Conservation (phyloP, 2,888 invertebrate genomes). For the Heteropelma amictum region DNA sequence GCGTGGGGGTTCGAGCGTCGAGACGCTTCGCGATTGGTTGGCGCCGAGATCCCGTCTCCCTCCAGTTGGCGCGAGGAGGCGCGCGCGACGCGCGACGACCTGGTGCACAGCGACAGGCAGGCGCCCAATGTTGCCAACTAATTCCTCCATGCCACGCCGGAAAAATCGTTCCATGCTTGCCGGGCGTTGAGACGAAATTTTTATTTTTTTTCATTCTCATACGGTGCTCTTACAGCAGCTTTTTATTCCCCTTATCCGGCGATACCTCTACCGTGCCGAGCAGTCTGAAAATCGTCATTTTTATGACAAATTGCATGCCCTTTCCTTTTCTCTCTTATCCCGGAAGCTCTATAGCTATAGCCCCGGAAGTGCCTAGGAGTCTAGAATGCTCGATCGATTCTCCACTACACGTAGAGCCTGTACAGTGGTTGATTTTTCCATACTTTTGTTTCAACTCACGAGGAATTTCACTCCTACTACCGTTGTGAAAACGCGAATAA, state of each 20-base stretch:
- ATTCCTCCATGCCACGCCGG: conserved; percentile 27
- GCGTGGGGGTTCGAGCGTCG: conserved; percentile 58
- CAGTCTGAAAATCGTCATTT: not conserved
- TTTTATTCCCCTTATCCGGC: not conserved
- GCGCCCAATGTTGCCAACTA: conserved; percentile 58
- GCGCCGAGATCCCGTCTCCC: not conserved
- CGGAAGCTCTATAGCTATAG: not conserved
- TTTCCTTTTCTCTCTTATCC: not conserved
- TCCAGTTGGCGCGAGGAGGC: not conserved
- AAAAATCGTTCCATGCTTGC: conserved; percentile 39
- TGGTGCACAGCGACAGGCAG: conserved; percentile 37
- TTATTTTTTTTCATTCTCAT: not conserved
- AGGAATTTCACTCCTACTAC: not conserved
- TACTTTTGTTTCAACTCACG: not conserved
- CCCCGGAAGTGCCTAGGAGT: conserved; percentile 23
- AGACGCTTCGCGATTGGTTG: conserved; percentile 62
- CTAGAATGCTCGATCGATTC: conserved; percentile 49
- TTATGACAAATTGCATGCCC: not conserved
- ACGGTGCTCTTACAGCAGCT: not conserved
- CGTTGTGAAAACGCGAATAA: too few relatives aligned
- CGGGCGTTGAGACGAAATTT: conserved; percentile 5
- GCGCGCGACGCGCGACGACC: conserved; percentile 17
- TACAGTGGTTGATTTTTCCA: not conserved
- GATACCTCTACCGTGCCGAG: not conserved
- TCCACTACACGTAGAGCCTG: not conserved